Percentiles rank a stretch among this genome's conserved stretches.
These are phyloP conservation scores for Philonicus albiceps DNA, from an alignment of 2,888 invertebrate species.

Conservation along the genomic window DNA sequence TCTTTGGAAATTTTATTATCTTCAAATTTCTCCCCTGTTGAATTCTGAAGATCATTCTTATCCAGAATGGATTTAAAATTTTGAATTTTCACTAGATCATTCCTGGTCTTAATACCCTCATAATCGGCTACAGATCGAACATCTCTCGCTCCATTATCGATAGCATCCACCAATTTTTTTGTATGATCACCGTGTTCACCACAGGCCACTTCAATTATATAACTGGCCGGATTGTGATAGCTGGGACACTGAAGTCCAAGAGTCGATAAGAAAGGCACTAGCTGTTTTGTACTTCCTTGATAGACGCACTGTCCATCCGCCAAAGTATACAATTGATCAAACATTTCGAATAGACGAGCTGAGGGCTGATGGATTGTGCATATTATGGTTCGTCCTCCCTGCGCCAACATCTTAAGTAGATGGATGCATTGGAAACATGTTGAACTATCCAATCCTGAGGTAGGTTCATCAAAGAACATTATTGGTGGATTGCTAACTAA, in stretches of 20 bases:
- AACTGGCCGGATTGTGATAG: slow-evolving; percentile 97
- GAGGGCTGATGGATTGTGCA: slow-evolving; percentile 94
- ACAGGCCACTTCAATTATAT: slow-evolving; percentile 95
- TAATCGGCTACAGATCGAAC: slow-evolving; percentile 78
- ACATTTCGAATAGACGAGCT: slow-evolving; percentile 96
- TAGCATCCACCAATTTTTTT: slow-evolving; percentile 82
- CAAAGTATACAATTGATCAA: slow-evolving; percentile 92
- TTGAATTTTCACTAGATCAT: slow-evolving; percentile 67
- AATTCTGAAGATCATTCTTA: slow-evolving; percentile 65
- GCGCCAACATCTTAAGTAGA: slow-evolving; percentile 84
- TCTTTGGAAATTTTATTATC: slow-evolving; percentile 54
- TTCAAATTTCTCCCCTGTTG: slow-evolving; percentile 56
- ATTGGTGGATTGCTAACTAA: slow-evolving; percentile 96
- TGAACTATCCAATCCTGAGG: slow-evolving; percentile 94
- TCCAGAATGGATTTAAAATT: slow-evolving; percentile 63
- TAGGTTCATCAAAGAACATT: slow-evolving; percentile 98
- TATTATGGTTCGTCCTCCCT: slow-evolving; percentile 91
- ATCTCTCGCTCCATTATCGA: slow-evolving; percentile 83
- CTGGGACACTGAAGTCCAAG: slow-evolving; percentile 90
- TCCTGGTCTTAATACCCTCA: slow-evolving; percentile 67
- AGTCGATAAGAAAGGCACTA: slow-evolving; percentile 83
- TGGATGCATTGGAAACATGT: slow-evolving; percentile 95
- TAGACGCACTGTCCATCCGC: slow-evolving; percentile 96
- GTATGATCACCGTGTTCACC: slow-evolving; percentile 95
- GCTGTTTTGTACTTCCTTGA: slow-evolving; percentile 84